Conservation (phyloP, 1,140 invertebrate species). For the Teleogryllus occipitalis region DNA sequence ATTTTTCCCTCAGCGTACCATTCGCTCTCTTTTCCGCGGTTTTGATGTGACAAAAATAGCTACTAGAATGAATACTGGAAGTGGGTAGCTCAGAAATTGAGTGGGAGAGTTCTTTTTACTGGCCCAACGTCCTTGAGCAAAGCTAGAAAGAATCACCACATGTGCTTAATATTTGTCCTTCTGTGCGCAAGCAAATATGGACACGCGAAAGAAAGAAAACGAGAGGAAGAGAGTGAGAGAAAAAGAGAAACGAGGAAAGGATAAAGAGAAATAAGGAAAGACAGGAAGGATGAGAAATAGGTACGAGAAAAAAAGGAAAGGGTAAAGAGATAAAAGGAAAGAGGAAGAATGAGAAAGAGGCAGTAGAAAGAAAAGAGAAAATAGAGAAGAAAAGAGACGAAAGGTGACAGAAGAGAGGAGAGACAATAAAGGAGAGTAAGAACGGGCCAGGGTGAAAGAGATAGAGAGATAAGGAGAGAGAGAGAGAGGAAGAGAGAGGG, state of each 20-base stretch:
- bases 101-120: too few relatives aligned
- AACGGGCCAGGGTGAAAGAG: not conserved
- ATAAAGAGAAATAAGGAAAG: constrained; percentile 23
- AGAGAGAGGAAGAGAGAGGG: not conserved
- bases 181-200: not conserved
- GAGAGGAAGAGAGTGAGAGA: not conserved
- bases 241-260: constrained; percentile 22
- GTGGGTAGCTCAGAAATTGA: too few relatives aligned
- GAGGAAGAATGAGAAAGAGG: too few relatives aligned
- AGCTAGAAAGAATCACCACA: too few relatives aligned
- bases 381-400: constrained; percentile 21
- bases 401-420: not conserved
- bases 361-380: constrained; percentile 27
- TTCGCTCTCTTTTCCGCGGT: too few relatives aligned
- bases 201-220: not conserved
- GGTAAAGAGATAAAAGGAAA: constrained; percentile 21
- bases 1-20: too few relatives aligned
- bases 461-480: not conserved
- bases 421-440: not conserved
- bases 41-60: too few relatives aligned
- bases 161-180: too few relatives aligned
- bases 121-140: too few relatives aligned
- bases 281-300: constrained; percentile 10
- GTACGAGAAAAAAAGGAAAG: constrained; percentile 22
- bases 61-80: too few relatives aligned